Base-by-base conservation (phyloP, 2,797 vertebrate genomes). In the Presbytis comata region DNA sequence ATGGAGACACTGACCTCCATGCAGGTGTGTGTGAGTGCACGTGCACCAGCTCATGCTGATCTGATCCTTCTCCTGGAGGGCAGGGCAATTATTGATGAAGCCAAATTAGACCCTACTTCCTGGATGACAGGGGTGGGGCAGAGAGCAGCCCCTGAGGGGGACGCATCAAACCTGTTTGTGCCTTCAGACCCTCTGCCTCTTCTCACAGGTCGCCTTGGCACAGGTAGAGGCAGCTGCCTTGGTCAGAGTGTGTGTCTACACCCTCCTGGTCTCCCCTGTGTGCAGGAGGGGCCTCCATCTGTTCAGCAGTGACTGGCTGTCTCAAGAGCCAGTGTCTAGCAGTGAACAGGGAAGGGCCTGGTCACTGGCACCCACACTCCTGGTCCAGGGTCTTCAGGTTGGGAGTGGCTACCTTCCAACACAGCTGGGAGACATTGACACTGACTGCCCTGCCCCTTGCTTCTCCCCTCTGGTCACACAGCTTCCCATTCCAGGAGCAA, bases 1-100 rank as follows among this genome's bases (percentile, higher is more conserved):
- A 6, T 2, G 1, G 33, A 22, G 19, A 19, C 21, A 2, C 6
- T 6, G 16, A 19, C 4, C 17, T 11, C 16, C 2, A 0, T 1
- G 22, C 33, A 2, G 1, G 57, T 24, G 21, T 4, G 19, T 22
- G 30, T 19, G 11, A 5, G 5, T 4, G 5, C 5, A 0, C 28
- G 2, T n/a, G 61, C 16, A 33, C 30, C 67, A 39, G 83, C 19
- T 48, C 86, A 50, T 3, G 2, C 5, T 19, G 24, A 33, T 3
- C 46, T 11, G 4, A 8, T 5, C 44, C 57, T 41, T 10, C 74
- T 61, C 46, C 36, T 61, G 39, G 10, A 30, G 5, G 1, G 1
- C 57, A 41, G 26, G 21, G 39, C 19, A 1, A 41, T 14, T 24
- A 11, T 17, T 59, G 8, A 14, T 0, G 2, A n/a, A 46, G 57